Evolutionary conservation across 2,113 vertebrate genomes (phyloP).

Genomic region (Aptenodytes forsteri): DNA sequence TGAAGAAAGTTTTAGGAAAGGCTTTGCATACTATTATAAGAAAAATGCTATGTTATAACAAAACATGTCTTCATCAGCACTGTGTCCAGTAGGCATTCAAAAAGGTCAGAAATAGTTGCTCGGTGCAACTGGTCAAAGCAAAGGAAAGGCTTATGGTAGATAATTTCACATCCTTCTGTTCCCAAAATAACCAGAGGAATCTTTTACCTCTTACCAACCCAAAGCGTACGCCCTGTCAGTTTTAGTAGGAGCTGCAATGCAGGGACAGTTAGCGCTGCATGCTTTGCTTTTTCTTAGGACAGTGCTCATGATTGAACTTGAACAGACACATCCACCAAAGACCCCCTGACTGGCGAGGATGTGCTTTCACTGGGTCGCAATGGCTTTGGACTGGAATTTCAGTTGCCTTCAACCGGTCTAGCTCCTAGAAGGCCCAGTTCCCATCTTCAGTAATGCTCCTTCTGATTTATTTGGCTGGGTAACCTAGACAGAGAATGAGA

Average conservation of each 20-base stretch:
- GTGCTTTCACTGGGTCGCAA: rapidly evolving
- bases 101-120: not conserved
- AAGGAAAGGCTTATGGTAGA: not conserved
- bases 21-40: not conserved
- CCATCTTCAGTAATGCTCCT: not conserved
- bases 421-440: not conserved
- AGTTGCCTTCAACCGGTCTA: not conserved
- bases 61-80: not conserved
- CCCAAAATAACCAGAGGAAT: not conserved
- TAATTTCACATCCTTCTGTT: not conserved
- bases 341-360: rapidly evolving
- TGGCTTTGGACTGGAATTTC: not conserved
- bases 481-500: not conserved
- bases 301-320: not conserved
- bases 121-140: not conserved
- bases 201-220: not conserved
- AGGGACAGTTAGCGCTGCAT: not conserved
- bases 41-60: not conserved
- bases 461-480: not conserved
- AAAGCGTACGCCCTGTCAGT: not conserved
- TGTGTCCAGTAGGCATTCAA: not conserved
- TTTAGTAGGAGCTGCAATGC: not conserved
- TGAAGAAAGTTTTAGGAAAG: conserved; percentile 19
- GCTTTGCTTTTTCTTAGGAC: not conserved
- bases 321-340: not conserved